Evolutionary conservation across 1,140 invertebrate species (phyloP).

Genomic region (Tetramorium simillimum): DNA sequence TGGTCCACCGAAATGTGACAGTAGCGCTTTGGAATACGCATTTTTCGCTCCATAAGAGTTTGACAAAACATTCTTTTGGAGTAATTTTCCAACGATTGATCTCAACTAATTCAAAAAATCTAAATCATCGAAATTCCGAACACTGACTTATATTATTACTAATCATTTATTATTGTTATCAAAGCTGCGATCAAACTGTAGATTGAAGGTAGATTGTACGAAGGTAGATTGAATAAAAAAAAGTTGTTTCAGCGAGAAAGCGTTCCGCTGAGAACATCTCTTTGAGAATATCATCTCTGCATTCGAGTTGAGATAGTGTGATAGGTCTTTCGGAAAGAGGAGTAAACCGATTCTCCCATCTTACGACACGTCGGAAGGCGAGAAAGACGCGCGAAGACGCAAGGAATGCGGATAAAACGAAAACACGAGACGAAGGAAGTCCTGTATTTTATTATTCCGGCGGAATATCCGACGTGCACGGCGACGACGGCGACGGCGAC

Average conservation of each 20-base stretch:
- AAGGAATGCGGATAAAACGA: conserved; percentile 35
- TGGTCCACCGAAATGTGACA: not conserved
- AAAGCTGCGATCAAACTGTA: not conserved
- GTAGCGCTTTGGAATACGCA: not conserved
- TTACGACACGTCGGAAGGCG: not conserved
- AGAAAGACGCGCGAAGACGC: not conserved
- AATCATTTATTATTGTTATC: too few relatives aligned
- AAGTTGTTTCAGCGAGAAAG: not conserved
- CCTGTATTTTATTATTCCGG: conserved; percentile 71
- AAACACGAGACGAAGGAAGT: conserved; percentile 21
- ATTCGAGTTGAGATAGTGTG: conserved; percentile 1
- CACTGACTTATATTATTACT: not conserved
- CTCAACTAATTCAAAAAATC: not conserved
- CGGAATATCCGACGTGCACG: conserved; percentile 62
- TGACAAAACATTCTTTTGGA: not conserved
- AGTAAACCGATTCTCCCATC: conserved; percentile 39
- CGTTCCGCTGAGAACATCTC: not conserved
- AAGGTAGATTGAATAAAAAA: not conserved
- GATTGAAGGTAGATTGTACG: not conserved
- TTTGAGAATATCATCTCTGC: not conserved
- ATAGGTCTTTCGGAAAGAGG: conserved; percentile 5
- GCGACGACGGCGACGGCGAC: conserved; percentile 9
- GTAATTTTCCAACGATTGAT: not conserved
- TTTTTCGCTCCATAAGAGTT: not conserved
- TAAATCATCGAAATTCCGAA: not conserved